Base-by-base conservation (phyloP, 2,888 invertebrate genomes). In the Drosophila fulvimacula region DNA sequence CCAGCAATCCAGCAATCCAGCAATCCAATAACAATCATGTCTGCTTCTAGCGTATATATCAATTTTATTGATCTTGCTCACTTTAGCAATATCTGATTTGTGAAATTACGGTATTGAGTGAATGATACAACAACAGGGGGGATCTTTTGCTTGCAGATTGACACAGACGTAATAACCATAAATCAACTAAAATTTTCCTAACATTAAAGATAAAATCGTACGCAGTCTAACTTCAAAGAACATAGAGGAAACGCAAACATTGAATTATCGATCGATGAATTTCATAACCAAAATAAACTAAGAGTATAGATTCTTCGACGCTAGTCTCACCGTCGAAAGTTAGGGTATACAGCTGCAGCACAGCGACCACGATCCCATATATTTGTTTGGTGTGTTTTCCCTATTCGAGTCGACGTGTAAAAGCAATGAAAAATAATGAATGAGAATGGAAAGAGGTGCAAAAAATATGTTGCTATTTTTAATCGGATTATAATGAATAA, bases 401-500 rank as follows among this genome's bases (percentile, higher is more conserved):
- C 64, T 48, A 44, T 56, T 52, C 52, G 49, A 67, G 64, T 36
- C 51, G 34, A 27, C 1, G 21, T 73, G 71, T 62, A 44, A 70
- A 62, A 69, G 68, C 70, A 68, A 79, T 69, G 65, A 62, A 67
- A 66, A 73, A 57, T 46, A 61, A 42, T 69, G 69, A 66, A 55
- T 65, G 70, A 41, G 57, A 71, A 66, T 62, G 67, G 17, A 42
- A 60, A 60, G 70, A 53, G 52, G 62, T 65, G 60, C 53, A 68
- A 60, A 56, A 53, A 69, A 57, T 70, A 67, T 84, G 38, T 84
- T 75, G 65, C 80, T 84, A 78, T 87, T 88, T 88, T 81, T 88
- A 91, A 91, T 87, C 91, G 77, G 82, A 90, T 90, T 90, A 90
- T 86, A 83, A 81, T 81, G 67, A 69, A 82, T 81, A 74, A 70